Evolutionary conservation across 2,113 vertebrate genomes (phyloP).

Genomic region (Corythornis madagascariensis): DNA sequence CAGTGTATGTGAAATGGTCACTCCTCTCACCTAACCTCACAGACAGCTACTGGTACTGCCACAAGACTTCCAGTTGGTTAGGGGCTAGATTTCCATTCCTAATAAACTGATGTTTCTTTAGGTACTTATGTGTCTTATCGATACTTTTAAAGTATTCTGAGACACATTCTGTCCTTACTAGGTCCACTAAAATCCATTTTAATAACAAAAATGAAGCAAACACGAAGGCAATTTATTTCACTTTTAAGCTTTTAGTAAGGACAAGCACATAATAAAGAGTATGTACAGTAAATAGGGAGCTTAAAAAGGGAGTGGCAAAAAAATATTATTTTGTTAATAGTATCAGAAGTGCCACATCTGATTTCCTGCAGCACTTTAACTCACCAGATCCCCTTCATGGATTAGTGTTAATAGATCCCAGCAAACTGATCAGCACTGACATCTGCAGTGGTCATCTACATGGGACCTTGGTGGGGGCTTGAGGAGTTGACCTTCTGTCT

Average conservation of each 20-base stretch:
- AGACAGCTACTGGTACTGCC: background rate
- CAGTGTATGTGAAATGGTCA: background rate
- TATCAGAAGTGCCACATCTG: background rate
- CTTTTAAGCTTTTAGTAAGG: background rate
- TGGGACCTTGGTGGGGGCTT: fast-evolving
- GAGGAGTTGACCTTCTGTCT: background rate
- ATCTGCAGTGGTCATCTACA: fast-evolving
- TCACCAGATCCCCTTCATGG: background rate
- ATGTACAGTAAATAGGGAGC: background rate
- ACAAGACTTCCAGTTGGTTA: background rate
- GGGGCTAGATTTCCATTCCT: background rate
- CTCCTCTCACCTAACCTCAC: background rate
- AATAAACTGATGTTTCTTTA: background rate
- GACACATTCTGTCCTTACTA: background rate
- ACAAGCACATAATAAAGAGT: background rate
- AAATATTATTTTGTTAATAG: background rate
- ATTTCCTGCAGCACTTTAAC: background rate
- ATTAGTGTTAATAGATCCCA: background rate
- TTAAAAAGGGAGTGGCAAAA: background rate
- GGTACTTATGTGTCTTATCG: background rate
- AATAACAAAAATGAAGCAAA: background rate
- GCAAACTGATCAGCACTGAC: background rate
- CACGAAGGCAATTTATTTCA: background rate
- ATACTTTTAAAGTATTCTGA: background rate
- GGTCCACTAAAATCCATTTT: background rate